Evolutionary conservation across 2,888 invertebrate genomes (phyloP), one percentile per base, ranked within the genome.

Genomic region (Amblyjoppa fuscipennis): DNA sequence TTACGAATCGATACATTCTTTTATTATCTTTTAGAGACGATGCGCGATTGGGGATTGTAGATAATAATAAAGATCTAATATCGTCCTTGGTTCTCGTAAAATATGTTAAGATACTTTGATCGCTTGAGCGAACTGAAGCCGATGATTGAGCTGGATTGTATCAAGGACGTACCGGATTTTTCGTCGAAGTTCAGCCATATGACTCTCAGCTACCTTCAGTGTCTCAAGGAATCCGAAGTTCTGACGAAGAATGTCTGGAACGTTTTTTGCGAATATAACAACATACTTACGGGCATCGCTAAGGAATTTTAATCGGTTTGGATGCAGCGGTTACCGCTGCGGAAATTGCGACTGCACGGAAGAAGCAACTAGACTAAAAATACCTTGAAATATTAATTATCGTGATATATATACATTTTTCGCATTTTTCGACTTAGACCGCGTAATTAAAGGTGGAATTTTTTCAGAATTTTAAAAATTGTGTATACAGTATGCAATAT

Each of bases 221-320:
- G 93, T 3, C 93, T 95, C 66, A 93, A 94, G 79, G 93, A 95
- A 81, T 92, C 94, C 11, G 92, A 94, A 85, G 88, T 87, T 59
- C 89, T 95, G 3, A 94, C 93, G 7, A 88, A 90, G 16, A 93
- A 94, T 81, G 94, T 95, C 49, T 90, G 94, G 56, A 91, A 94
- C 64, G 90, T 95, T 53, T 91, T 95, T 81, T 93, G 94, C 38
- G 93, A 95, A 75, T 95, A 95, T 88, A 95, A 95, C 89, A 93
- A 94, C 88, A 94, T 95, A 59, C 94, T 95, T 66, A 93, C 89
- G 68, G 94, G 94, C 51, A 94, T 95, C 87, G 94, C 95, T 45
- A 93, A 94, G 82, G 91, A 95, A 25, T 94, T 20, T 20, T 95
- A 81, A 94, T 94, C 73, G 92, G 94, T 80, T 89, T 95, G 71